Conservation (phyloP, 2,888 invertebrate species). For the Ormyrus rosae region DNA sequence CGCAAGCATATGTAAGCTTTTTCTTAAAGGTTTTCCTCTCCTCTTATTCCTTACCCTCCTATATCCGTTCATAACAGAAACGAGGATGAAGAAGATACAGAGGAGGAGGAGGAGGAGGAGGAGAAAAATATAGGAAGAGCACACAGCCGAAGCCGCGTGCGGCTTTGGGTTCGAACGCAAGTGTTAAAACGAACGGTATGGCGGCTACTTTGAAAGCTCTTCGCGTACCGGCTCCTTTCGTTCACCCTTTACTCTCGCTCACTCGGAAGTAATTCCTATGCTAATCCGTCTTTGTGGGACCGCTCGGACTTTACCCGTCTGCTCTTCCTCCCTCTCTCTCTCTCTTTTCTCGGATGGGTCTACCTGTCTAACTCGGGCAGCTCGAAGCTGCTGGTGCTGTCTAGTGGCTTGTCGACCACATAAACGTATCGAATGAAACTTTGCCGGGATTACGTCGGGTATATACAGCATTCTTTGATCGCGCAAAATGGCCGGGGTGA, state of each 20-base stretch:
- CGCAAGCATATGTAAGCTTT: conserved; percentile 1
- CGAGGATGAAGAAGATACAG: not conserved
- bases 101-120: not conserved
- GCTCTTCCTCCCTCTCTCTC: not conserved
- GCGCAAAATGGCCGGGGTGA: not conserved
- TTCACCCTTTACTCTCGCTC: conserved; percentile 59
- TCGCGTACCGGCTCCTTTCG: conserved; percentile 13
- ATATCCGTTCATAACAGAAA: not conserved
- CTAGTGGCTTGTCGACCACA: conserved; percentile 40
- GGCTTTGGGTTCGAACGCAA: conserved; percentile 14
- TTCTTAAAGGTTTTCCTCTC: not conserved
- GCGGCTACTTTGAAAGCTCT: conserved; percentile 61
- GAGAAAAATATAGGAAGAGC: not conserved
- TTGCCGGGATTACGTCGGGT: conserved; percentile 16
- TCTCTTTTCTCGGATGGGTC: not conserved
- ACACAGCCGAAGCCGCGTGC: not conserved
- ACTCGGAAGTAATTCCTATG: conserved; percentile 69
- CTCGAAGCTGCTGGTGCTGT: not conserved
- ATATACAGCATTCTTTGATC: conserved; percentile 36
- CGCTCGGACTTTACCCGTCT: conserved; percentile 43
- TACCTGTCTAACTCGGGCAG: not conserved
- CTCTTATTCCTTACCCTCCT: not conserved
- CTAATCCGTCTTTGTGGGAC: conserved; percentile 69
- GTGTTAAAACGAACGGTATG: conserved; percentile 52
- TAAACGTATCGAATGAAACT: conserved; percentile 42